Evolutionary conservation across 1,140 invertebrate species (phyloP).

Genomic region (Orius laevigatus): DNA sequence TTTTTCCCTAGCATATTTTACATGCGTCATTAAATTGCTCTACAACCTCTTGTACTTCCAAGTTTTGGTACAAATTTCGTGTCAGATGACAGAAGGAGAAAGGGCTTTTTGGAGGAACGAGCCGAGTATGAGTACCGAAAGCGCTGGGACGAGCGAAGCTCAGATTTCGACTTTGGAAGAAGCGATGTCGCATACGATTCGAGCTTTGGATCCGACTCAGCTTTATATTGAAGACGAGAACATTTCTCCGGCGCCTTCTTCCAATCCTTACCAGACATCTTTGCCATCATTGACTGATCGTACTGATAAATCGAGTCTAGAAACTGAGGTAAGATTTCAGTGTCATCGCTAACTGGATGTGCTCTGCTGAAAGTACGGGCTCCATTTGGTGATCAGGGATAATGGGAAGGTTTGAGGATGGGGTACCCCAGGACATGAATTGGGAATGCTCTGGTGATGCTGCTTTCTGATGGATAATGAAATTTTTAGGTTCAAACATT

Average conservation of each 20-base stretch:
- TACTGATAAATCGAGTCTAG: slow-evolving; percentile 23
- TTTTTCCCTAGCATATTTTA: slow-evolving; percentile 62
- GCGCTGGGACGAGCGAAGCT: not conserved
- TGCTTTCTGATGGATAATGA: no score
- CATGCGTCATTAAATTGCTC: slow-evolving; percentile 63
- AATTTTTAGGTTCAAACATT: slow-evolving; percentile 47
- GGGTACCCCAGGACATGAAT: no score
- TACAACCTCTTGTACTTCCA: slow-evolving; percentile 84
- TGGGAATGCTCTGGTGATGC: no score
- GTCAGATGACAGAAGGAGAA: slow-evolving; percentile 39
- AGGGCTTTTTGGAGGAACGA: slow-evolving; percentile 20
- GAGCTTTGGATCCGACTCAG: slow-evolving; percentile 30
- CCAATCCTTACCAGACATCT: no score
- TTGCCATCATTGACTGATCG: not conserved
- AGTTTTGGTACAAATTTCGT: slow-evolving; percentile 55
- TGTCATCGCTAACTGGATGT: no score
- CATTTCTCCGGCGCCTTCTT: no score
- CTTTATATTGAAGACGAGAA: slow-evolving; percentile 32
- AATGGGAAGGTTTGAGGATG: no score
- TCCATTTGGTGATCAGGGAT: no score
- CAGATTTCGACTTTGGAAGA: slow-evolving; percentile 11
- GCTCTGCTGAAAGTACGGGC: no score
- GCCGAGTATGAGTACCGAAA: not conserved
- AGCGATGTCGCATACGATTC: slow-evolving; percentile 28
- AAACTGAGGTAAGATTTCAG: slow-evolving; percentile 25